phyloP scores from a whole-genome alignment of 2,888 invertebrate genomes.

The Thera obeliscata region DNA sequence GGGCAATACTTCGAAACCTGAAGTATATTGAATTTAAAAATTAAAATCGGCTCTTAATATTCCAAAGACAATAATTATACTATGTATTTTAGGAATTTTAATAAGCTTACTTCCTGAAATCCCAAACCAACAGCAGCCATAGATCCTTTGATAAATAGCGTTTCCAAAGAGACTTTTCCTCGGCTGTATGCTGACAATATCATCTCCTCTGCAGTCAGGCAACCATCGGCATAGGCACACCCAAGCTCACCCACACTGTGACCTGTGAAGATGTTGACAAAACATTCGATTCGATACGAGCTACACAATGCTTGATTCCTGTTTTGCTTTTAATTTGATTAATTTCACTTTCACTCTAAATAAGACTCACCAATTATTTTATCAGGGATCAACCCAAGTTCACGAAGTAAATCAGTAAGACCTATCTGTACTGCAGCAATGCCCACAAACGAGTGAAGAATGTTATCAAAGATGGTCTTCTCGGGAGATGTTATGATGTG shows the following conservation, averaged over 20 bases:
- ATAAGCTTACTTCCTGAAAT: conserved; percentile 67
- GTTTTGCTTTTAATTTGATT: too few species aligned
- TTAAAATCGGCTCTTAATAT: too few species aligned
- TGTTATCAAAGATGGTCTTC: conserved; percentile 71
- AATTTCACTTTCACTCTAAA: not conserved
- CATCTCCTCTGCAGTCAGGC: conserved; percentile 91
- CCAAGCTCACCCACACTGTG: conserved; percentile 92
- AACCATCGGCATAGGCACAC: conserved; percentile 95
- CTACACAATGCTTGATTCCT: too few species aligned
- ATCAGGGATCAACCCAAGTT: conserved; percentile 43
- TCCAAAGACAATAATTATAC: not conserved
- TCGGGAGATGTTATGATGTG: conserved; percentile 40
- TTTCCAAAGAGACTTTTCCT: conserved; percentile 87
- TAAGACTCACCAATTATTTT: conserved; percentile 38
- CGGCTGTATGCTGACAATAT: conserved; percentile 91
- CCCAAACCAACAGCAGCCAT: conserved; percentile 93
- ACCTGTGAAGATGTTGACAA: conserved; percentile 32
- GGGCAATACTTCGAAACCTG: conserved; percentile 63
- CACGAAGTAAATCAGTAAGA: conserved; percentile 53
- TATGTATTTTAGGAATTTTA: not conserved
- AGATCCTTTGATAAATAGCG: conserved; percentile 87
- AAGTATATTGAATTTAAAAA: conserved; percentile 1
- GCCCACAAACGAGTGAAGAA: conserved; percentile 88
- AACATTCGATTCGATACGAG: too few species aligned
- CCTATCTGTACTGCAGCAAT: conserved; percentile 87